These are phyloP conservation scores for Umimayanthus chanpuru DNA, from an alignment of 92 coral and sea anemone genomes.

Conservation along the genomic window DNA sequence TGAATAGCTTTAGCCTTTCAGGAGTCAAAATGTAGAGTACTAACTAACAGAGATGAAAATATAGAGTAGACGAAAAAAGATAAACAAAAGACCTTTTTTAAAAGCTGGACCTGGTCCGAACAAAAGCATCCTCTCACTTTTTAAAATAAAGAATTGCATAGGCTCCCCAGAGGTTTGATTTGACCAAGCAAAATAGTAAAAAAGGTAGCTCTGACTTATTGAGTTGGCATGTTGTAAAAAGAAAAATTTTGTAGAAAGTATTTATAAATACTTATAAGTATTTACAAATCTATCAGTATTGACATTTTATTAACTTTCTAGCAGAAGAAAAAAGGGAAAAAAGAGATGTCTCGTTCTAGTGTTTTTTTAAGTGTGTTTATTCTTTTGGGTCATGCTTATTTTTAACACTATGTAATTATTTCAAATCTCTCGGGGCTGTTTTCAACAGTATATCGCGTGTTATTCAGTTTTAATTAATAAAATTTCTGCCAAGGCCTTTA, in stretches of 20 bases:
- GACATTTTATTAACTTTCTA: background rate
- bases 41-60: background rate
- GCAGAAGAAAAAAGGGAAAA: background rate
- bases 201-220: background rate
- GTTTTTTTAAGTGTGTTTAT: too few species aligned
- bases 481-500: conserved; percentile 1
- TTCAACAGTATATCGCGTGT: conserved; percentile 8
- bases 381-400: background rate
- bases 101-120: too few species aligned
- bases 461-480: conserved; percentile 16
- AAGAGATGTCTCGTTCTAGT: background rate
- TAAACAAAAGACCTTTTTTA: background rate
- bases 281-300: background rate
- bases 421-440: conserved; percentile 15
- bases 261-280: background rate
- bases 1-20: too few species aligned
- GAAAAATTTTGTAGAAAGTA: background rate
- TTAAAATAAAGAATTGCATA: background rate
- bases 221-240: background rate
- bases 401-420: background rate
- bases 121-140: too few species aligned
- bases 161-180: background rate
- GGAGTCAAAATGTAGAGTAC: too few species aligned
- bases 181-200: background rate
- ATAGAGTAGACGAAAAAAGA: background rate